Base-by-base conservation (phyloP, 2,113 vertebrate species). In the Pogona vitticeps region DNA sequence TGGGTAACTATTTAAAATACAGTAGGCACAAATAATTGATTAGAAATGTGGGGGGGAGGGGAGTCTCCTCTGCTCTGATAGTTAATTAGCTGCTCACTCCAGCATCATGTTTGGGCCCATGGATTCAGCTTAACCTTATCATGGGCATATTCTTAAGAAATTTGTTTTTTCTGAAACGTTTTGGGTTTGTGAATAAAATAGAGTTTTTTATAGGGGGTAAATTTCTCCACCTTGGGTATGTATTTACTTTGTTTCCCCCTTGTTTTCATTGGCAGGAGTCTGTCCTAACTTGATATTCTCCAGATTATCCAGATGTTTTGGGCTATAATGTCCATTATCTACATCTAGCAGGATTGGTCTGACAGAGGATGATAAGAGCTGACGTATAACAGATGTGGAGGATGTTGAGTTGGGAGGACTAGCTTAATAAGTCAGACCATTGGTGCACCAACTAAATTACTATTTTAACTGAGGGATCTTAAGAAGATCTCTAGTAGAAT, bases 1-100 rank as follows among this genome's bases (percentile, higher is more conserved):
- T 86, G 90, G 90, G 81, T 89, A 88, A 78, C 84, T 89, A 86
- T 89, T 68, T 90, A 86, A 89, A 67, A 89, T 80, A 36, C 38
- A 90, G 91, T 85, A 83, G 83, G 87, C 65, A 92, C 89, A 75
- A 87, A 73, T 67, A 73, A 84, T 93, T 94, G 93, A 80, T 92
- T 89, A 78, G 75, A 88, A 88, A 78, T 84, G 79, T 79, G 87
- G 80, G 90, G n/a, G 46, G 46, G 59, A 40, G 42, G 26, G 23
- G 14, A 6, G 31, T 67, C 73, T 52, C 28, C 40, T 14, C n/a
- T 38, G 14, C 76, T 67, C 61, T 67, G 65, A 68, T 28, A 40
- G 31, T 81, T 40, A 85, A 9, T 58, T n/a, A 56, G 21, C 21
- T 36, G 31, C 28, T 76, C 1, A 3, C 38, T 85, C 76, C 21